Evolutionary conservation across 2,888 invertebrate genomes (phyloP).

Genomic region (Melanostoma mellinum): DNA sequence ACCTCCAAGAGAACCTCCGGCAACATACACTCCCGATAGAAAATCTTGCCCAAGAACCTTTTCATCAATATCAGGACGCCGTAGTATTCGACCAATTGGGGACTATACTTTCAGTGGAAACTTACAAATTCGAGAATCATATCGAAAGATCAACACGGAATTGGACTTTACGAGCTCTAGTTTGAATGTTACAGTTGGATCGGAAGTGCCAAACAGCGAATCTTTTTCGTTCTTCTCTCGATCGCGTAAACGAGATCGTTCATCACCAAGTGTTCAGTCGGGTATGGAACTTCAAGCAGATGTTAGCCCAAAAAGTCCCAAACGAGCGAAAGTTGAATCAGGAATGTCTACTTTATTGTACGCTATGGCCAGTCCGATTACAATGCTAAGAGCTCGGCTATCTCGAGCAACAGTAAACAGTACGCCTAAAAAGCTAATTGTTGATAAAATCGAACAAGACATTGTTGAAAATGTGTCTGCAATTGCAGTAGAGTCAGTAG

Average conservation of each 20-base stretch:
- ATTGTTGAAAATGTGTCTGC: slow-evolving; percentile 78
- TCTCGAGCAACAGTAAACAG: slow-evolving; percentile 77
- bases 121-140: slow-evolving; percentile 76
- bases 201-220: slow-evolving; percentile 79
- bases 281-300: slow-evolving; percentile 68
- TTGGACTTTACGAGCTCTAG: slow-evolving; percentile 79
- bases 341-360: slow-evolving; percentile 76
- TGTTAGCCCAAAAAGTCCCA: slow-evolving; percentile 75
- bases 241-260: slow-evolving; percentile 80
- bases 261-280: slow-evolving; percentile 74
- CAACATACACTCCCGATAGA: slow-evolving; percentile 75
- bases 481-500: slow-evolving; percentile 75
- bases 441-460: slow-evolving; percentile 74
- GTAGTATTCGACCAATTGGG: slow-evolving; percentile 77
- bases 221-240: slow-evolving; percentile 79
- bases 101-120: slow-evolving; percentile 77
- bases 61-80: slow-evolving; percentile 79
- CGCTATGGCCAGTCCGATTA: slow-evolving; percentile 79
- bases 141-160: slow-evolving; percentile 79
- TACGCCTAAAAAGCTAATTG: slow-evolving; percentile 75
- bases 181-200: slow-evolving; percentile 81
- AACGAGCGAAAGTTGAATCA: slow-evolving; percentile 78
- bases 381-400: slow-evolving; percentile 78
- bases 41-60: slow-evolving; percentile 74
- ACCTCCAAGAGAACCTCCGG: slow-evolving; percentile 65